A percentile compares a stretch with the other conserved stretches of the same genome.
These are phyloP conservation scores for Pollenia angustigena DNA, from an alignment of 2,888 invertebrate species.

Conservation along the genomic window DNA sequence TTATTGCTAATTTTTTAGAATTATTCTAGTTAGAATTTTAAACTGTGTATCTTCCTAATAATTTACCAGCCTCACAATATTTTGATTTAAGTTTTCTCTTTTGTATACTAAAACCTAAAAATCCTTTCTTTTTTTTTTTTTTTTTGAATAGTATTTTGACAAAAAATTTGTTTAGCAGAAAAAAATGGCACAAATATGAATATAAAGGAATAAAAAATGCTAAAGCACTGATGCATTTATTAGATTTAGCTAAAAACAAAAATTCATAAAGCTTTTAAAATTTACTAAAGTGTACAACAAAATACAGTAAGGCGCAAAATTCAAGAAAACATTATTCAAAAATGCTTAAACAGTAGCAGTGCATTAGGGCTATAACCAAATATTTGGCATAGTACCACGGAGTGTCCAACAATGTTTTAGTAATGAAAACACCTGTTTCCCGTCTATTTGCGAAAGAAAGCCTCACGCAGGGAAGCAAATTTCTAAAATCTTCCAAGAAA, in stretches of 20 bases:
- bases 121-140: too few relatives aligned
- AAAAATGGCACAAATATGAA: constrained; percentile 44
- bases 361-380: too few relatives aligned
- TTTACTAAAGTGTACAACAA: constrained; percentile 12
- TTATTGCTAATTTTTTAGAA: too few relatives aligned
- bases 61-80: neutral
- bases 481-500: too few relatives aligned
- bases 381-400: too few relatives aligned
- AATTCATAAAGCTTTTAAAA: constrained; percentile 58
- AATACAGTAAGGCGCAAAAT: neutral
- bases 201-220: constrained; percentile 40
- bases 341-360: too few relatives aligned
- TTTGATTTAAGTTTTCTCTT: neutral
- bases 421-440: too few relatives aligned
- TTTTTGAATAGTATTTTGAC: neutral
- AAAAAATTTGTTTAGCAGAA: constrained; percentile 34
- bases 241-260: constrained; percentile 61
- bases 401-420: too few relatives aligned
- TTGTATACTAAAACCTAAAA: neutral
- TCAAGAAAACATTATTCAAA: too few relatives aligned
- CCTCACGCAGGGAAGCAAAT: too few relatives aligned
- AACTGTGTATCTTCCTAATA: neutral
- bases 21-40: too few relatives aligned
- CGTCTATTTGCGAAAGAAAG: too few relatives aligned
- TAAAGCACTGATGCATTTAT: constrained; percentile 64